Percentiles rank a stretch among this genome's conserved stretches.
phyloP scores from a whole-genome alignment of 2,113 vertebrate species.

The Menidia beryllina region DNA sequence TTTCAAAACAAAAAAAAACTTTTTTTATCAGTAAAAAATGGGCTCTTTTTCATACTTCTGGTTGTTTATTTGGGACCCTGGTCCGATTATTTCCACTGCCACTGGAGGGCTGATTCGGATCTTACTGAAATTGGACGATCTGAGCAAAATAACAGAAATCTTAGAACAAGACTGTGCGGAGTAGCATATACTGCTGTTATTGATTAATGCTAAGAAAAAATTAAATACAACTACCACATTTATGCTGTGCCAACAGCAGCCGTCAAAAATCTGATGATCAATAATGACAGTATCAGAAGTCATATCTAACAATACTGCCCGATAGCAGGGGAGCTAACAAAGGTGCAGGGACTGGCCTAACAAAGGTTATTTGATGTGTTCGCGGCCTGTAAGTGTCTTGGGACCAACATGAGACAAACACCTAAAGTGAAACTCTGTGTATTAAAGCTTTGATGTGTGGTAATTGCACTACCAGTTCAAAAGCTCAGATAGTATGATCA shows the following conservation, averaged over 20 bases:
- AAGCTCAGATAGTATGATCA: conserved; percentile 58
- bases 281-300: conserved; percentile 67
- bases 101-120: too few species aligned
- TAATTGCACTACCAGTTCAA: conserved; percentile 31
- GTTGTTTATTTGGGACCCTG: too few species aligned
- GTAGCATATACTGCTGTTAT: not conserved
- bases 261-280: conserved; percentile 65
- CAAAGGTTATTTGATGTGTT: conserved; percentile 47
- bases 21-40: too few species aligned
- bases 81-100: too few species aligned
- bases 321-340: conserved; percentile 57
- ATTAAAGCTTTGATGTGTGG: conserved; percentile 24
- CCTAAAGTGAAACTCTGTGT: conserved; percentile 41
- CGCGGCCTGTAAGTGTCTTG: conserved; percentile 44
- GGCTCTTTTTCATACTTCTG: too few species aligned
- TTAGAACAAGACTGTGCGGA: not conserved
- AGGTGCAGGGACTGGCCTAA: conserved; percentile 34
- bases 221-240: not conserved
- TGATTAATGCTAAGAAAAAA: not conserved
- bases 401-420: conserved; percentile 26
- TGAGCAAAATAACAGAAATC: too few species aligned
- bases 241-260: conserved; percentile 50
- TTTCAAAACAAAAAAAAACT: too few species aligned
- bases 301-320: conserved; percentile 59
- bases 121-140: too few species aligned